These are phyloP conservation scores for Lamprotornis superbus DNA, from an alignment of 2,113 vertebrate genomes.

Conservation along the genomic window DNA sequence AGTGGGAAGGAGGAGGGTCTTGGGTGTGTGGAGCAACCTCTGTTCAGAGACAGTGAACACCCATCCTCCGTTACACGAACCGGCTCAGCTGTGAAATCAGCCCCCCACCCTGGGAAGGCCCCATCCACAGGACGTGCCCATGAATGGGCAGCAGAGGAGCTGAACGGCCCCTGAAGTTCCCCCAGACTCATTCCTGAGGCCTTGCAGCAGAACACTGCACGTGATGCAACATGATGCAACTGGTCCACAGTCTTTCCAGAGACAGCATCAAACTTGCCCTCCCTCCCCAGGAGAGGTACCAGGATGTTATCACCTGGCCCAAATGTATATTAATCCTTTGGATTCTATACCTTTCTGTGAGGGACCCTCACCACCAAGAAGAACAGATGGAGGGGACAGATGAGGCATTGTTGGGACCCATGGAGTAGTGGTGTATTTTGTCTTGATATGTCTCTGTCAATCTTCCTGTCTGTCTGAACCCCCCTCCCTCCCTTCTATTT, in stretches of 20 bases:
- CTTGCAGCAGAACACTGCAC: not conserved
- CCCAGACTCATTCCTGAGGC: not conserved
- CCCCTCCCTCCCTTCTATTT: accelerated
- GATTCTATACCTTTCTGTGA: not conserved
- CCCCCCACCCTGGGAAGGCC: not conserved
- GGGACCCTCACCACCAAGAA: not conserved
- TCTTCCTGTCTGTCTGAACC: accelerated
- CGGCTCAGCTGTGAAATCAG: not conserved
- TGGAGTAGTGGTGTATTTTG: not conserved
- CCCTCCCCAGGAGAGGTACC: not conserved
- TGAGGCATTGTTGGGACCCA: accelerated
- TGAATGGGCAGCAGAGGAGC: not conserved
- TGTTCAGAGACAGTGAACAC: not conserved
- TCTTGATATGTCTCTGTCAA: not conserved
- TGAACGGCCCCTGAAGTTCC: not conserved
- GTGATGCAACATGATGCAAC: not conserved
- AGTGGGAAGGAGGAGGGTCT: not conserved
- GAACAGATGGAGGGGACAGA: accelerated
- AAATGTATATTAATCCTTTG: not conserved
- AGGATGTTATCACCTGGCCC: no score
- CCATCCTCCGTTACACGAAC: accelerated
- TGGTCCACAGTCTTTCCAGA: not conserved
- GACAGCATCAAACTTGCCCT: not conserved
- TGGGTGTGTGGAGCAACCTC: no score
- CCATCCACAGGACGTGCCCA: accelerated